Base-by-base conservation (phyloP, 2,113 vertebrate genomes). In the Speoplatyrhinus poulsoni region DNA sequence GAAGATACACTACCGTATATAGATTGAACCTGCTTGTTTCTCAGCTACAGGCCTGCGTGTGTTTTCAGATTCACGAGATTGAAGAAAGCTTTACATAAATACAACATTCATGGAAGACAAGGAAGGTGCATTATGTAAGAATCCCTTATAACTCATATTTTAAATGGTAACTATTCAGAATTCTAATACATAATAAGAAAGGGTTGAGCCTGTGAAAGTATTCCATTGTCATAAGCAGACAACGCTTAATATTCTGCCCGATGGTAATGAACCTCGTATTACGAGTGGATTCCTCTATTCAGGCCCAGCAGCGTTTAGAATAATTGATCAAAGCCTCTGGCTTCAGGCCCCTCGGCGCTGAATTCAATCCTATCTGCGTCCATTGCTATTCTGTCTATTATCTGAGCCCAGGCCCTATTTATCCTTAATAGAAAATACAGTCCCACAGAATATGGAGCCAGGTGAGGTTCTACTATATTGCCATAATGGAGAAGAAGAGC, bases 351-450 rank as follows among this genome's bases (percentile, higher is more conserved):
- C 46, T 75, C 19, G 36, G 50, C 32, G 61, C 12, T 17, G 49
- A 9, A 66, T 47, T 71, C 46, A 50, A n/a, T 52, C n/a, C 4
- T 69, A 76, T 59, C 75, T 53, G n/a, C n/a, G 46, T 3, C 55
- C 16, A 19, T 59, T 16, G 17, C 32, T 46, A 46, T 10, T 74
- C 60, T 67, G 46, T 58, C 52, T 76, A 52, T 72, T 84, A 81
- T 81, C 70, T 76, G 61, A 75, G 71, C 60, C 70, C 57, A 63
- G 64, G 15, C 10, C 54, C 55, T 60, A 64, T 57, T 66, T 75
- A 63, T 81, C 46, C 55, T n/a, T 63, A 46, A 74, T 69, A 63
- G 58, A 78, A 84, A 85, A 77, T 15, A 32, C 17, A 48, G 17
- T 47, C 48, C 17, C 46, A 70, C 59, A 69, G 48, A 62, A 64